Evolutionary conservation across 2,888 invertebrate genomes (phyloP).

Genomic region (Marronus borbonicus): DNA sequence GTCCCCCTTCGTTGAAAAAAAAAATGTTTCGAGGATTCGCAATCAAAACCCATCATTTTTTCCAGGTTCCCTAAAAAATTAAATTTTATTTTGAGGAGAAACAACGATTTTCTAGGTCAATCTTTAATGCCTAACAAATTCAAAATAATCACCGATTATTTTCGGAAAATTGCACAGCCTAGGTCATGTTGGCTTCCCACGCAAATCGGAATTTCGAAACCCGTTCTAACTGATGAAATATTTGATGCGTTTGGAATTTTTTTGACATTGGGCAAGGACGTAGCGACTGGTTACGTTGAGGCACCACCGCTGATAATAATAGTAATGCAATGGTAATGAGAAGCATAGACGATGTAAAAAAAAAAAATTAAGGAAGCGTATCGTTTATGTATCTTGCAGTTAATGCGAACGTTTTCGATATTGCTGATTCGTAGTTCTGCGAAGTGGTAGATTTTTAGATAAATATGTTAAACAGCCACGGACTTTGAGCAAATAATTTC

Average conservation of each 20-base stretch:
- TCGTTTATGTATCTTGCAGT: not conserved
- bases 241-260: not conserved
- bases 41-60: too few relatives aligned
- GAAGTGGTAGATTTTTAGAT: too few relatives aligned
- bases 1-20: slow-evolving; percentile 6
- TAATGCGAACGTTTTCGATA: too few relatives aligned
- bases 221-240: not conserved
- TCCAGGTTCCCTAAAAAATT: too few relatives aligned
- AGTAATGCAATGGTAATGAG: slow-evolving; percentile 19
- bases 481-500: slow-evolving; percentile 14
- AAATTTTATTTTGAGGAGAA: not conserved
- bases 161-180: not conserved
- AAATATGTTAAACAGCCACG: too few relatives aligned
- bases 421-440: too few relatives aligned
- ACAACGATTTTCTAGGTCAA: not conserved
- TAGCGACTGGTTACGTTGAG: not conserved
- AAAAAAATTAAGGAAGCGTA: not conserved
- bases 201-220: not conserved
- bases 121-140: too few relatives aligned
- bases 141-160: not conserved
- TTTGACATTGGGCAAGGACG: slow-evolving; percentile 35
- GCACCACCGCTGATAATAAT: slow-evolving; percentile 16
- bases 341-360: slow-evolving; percentile 7
- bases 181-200: not conserved
- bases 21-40: not conserved